Conservation (phyloP, 1,140 invertebrate genomes). For the Berghia stephanieae region DNA sequence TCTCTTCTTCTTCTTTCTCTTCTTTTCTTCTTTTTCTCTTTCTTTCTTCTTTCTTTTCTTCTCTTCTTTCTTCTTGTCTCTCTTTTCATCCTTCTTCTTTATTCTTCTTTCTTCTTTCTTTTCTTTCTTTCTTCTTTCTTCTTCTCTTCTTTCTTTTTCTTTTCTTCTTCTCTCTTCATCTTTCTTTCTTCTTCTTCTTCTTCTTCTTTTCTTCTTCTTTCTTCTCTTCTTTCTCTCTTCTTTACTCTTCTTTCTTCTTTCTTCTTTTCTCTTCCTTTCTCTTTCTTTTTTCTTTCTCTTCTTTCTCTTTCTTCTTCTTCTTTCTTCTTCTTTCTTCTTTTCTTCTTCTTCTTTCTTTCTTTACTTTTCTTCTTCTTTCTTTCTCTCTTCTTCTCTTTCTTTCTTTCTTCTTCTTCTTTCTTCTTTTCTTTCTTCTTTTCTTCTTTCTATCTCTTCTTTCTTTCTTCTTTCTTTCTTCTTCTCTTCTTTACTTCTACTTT, state of each 20-base stretch:
- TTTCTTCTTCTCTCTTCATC: neutral
- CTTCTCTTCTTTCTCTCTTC: too few species aligned
- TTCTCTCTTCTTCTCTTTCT: neutral
- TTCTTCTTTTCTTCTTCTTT: neutral
- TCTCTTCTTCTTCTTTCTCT: neutral
- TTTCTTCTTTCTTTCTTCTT: neutral
- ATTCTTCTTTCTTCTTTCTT: too few species aligned
- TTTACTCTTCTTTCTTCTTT: too few species aligned
- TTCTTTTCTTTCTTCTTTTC: neutral
- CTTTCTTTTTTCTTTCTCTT: too few species aligned
- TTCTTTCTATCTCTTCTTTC: neutral
- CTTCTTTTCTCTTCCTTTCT: too few species aligned
- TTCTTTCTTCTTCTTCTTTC: neutral
- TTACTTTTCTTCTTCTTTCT: neutral
- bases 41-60: neutral
- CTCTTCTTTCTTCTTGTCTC: neutral
- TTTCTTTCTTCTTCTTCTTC: neutral
- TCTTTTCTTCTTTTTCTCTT: neutral
- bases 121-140: too few species aligned
- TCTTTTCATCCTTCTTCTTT: neutral
- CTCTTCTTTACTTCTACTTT: neutral
- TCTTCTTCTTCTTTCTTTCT: neutral
- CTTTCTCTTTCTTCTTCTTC: neutral
- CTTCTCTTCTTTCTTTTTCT: too few species aligned
- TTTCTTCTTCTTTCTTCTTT: neutral